Base-by-base conservation (phyloP, 2,797 vertebrate species). In the Takifugu rubripes region DNA sequence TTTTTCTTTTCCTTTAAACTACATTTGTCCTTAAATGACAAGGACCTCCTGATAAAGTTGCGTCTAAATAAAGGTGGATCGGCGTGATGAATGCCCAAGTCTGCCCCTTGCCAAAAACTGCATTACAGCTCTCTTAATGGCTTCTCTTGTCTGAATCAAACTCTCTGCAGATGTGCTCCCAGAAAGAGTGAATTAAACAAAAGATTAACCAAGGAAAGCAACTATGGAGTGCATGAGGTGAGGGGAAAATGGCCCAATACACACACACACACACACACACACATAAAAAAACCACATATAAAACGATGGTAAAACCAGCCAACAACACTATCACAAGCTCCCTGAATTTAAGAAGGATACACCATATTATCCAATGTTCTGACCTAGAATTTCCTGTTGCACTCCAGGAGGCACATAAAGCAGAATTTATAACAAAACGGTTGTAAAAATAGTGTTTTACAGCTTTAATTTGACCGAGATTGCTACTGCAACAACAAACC, bases 51-150 rank as follows among this genome's bases (percentile, higher is more conserved):
- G 72, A 82, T 78, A 70, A 80, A 85, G 74, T 72, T 73, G 49
- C 62, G 78, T 60, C 68, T 80, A 72, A 85, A 88, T 84, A 82
- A 82, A 79, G 71, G 75, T 48, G 52, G 68, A 56, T 56, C 42
- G 25, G 26, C 15, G 10, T 83, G 83, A 84, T 79, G 57, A 87
- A 85, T 70, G 70, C 57, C 16, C 14, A 1, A 31, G 16, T 72
- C 25, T 58, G 50, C 49, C 51, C 63, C 65, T 66, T 81, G 83
- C 82, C 77, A 86, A 85, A 83, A 83, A 66, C 71, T 79, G 70
- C 81, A 87, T 91, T 85, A 84, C 68, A 58, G 56, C 8, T 45
- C 58, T 66, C 57, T 59, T 83, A 84, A 84, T 79, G 66, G 67
- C 43, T 72, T 64, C 59, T 59, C 56, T 57, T 43, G 74, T 72